Evolutionary conservation across 1,140 invertebrate species (phyloP).

Genomic region (Nasonia longicornis): DNA sequence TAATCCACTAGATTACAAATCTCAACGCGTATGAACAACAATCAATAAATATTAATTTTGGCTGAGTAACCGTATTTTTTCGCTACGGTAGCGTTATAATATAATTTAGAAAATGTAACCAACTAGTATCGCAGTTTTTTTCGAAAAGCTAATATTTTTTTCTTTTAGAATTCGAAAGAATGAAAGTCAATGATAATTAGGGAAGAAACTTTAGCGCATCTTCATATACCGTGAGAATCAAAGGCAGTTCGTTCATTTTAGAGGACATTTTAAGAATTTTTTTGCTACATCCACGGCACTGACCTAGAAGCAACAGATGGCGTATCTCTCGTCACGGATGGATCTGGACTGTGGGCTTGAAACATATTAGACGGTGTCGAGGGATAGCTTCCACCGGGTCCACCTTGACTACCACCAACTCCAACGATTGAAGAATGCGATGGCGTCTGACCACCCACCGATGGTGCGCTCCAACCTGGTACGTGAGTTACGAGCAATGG

Average conservation of each 20-base stretch:
- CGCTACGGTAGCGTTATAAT: conserved; percentile 14
- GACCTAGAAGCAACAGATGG: conserved; percentile 77
- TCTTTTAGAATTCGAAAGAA: conserved; percentile 14
- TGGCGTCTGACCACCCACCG: conserved; percentile 64
- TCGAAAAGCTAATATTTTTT: conserved; percentile 7
- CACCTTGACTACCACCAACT: conserved; percentile 55
- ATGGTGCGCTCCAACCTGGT: conserved; percentile 75
- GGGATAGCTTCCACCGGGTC: conserved; percentile 71
- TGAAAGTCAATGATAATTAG: neutral
- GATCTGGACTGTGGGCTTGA: conserved; percentile 77
- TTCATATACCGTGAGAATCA: conserved; percentile 47
- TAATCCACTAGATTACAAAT: conserved; percentile 31
- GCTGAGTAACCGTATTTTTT: conserved; percentile 4
- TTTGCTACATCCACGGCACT: conserved; percentile 65
- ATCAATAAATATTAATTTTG: conserved; percentile 29
- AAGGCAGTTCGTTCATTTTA: conserved; percentile 39
- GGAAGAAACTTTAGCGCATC: conserved; percentile 47
- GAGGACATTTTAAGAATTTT: conserved; percentile 25
- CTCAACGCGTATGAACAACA: conserved; percentile 19
- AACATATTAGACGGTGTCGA: conserved; percentile 74
- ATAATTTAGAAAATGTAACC: conserved; percentile 27
- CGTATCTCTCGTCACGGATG: conserved; percentile 74
- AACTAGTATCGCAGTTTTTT: conserved; percentile 20
- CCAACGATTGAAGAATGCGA: conserved; percentile 65
- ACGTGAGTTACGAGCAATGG: conserved; percentile 87